Evolutionary conservation across 2,888 invertebrate genomes (phyloP).

Genomic region (Lepidochrysops patricia): DNA sequence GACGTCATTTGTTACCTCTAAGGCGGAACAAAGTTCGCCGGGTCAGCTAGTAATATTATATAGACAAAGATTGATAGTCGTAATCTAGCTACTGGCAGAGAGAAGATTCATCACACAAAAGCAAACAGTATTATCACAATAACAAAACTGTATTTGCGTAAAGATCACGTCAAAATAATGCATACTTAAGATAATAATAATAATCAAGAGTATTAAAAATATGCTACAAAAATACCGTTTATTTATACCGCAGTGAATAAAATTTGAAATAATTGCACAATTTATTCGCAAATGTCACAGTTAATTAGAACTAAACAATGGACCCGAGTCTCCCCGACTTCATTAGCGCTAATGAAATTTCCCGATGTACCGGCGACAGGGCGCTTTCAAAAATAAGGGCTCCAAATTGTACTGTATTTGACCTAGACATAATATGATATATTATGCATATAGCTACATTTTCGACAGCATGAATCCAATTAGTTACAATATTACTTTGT

Average conservation of each 20-base stretch:
- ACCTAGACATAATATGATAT: not conserved
- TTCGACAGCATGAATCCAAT: no score
- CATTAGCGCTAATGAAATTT: constrained; percentile 13
- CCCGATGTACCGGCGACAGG: constrained; percentile 4
- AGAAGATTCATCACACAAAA: no score
- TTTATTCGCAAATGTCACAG: constrained; percentile 9
- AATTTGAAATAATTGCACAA: constrained; percentile 9
- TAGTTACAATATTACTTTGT: no score
- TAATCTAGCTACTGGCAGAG: no score
- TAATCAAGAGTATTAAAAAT: no score
- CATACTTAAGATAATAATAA: not conserved
- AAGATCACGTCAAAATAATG: not conserved
- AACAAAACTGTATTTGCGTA: not conserved
- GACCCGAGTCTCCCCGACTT: constrained; percentile 2
- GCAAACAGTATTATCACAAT: no score
- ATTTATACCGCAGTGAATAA: not conserved
- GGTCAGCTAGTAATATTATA: no score
- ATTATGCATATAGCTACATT: not conserved
- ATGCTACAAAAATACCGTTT: not conserved
- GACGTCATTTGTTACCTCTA: no score
- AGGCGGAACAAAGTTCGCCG: no score
- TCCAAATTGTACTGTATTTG: not conserved
- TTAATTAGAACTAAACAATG: constrained; percentile 13
- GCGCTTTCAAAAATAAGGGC: not conserved
- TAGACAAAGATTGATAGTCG: no score